phyloP scores from a whole-genome alignment of 2,797 vertebrate genomes.

The Falco novaeseelandiae region DNA sequence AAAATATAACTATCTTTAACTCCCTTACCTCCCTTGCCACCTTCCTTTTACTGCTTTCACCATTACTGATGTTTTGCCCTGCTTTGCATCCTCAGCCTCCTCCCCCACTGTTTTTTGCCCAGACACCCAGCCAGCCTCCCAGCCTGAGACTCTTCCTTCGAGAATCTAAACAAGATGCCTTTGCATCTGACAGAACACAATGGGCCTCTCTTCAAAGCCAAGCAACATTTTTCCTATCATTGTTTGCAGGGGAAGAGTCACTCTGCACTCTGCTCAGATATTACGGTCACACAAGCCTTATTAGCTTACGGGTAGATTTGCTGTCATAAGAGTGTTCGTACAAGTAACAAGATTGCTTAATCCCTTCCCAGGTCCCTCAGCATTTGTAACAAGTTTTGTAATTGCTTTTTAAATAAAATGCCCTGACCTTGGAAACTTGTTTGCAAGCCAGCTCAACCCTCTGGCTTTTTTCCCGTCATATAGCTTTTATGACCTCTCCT shows the following conservation, averaged over 20 bases:
- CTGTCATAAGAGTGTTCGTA: neutral
- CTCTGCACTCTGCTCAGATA: conserved; percentile 39
- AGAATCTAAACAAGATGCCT: conserved; percentile 59
- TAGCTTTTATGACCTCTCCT: conserved; percentile 63
- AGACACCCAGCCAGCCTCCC: neutral
- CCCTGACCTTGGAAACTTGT: conserved; percentile 50
- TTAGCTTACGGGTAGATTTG: neutral
- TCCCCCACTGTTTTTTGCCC: conserved; percentile 1
- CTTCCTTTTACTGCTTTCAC: neutral
- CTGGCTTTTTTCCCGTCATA: conserved; percentile 55
- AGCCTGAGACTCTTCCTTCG: conserved; percentile 7
- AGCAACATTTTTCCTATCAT: conserved; percentile 64
- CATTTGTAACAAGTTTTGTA: conserved; percentile 53
- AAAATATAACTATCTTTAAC: neutral
- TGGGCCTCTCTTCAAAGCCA: conserved; percentile 54
- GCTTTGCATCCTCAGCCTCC: neutral
- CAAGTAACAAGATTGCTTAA: conserved; percentile 47
- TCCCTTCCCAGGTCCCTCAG: conserved; percentile 36
- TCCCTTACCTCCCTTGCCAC: neutral
- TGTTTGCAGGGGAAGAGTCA: conserved; percentile 59
- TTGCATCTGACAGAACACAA: conserved; percentile 60
- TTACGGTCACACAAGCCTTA: neutral
- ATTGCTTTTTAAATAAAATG: conserved; percentile 52
- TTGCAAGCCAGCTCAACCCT: conserved; percentile 46
- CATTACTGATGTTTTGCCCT: neutral